Evolutionary conservation across 2,888 invertebrate genomes (phyloP), one percentile per base, ranked within the genome.

Genomic region (Idaea aversata): DNA sequence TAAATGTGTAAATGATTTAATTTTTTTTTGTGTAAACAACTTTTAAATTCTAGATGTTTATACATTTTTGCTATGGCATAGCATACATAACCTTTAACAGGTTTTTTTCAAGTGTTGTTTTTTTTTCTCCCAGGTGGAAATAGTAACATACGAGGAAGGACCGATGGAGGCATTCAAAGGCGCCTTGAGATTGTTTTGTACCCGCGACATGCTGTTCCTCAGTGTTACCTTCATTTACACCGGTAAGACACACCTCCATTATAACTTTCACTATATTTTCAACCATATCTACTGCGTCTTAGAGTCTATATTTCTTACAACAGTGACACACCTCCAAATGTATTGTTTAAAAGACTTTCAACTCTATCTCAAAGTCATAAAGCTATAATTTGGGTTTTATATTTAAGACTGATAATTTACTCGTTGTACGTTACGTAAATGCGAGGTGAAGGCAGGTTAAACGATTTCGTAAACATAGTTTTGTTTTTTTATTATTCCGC

Each of bases 151-250:
- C 57, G 93, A 88, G 35, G 92, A 93, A 61, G 93, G 94, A n/a
- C 95, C 96, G 0, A 62, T 95, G 68, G 93, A 95, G 70, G 97
- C 97, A 0, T 93, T 98, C 64, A 94, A 94, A 76, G 95, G 96
- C 57, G 97, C 99, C 0, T 91, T 96, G 57, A 93, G 93, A 70
- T 90, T 99, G 61, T 96, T 98, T 84, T 84, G 95, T 65, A 98
- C 98, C 0, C 94, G 93, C 60, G 95, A 97, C 74, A 99, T 99
- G 98, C 77, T 98, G 62, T 82, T 98, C 13, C 93, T 99, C 16
- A 96, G 97, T 72, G 85, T 97, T 67, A 96, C 97, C 0, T 99
- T 99, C 86, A 94, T 98, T 63, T 99, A 98, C 83, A 98, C 98
- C 66, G 99, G 97, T 97, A 83, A 83, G 85, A 74, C 64, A 72